Conservation (phyloP, 2,113 vertebrate species). For the Gavia stellata region DNA sequence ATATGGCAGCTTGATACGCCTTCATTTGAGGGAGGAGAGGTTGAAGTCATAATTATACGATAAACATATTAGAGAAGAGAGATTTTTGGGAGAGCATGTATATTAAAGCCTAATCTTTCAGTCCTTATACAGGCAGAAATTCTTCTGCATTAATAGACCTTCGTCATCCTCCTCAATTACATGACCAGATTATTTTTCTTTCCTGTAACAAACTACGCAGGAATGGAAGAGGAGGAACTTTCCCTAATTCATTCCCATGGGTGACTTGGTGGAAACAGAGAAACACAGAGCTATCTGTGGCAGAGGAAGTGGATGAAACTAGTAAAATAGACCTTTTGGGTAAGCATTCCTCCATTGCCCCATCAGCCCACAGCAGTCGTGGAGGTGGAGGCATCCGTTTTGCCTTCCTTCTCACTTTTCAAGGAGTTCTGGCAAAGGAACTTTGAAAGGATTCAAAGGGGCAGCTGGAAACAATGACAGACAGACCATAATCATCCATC, state of each 20-base stretch:
- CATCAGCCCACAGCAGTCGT: neutral
- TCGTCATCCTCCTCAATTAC: neutral
- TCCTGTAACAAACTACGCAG: neutral
- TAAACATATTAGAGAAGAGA: conserved; percentile 13
- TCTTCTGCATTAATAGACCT: neutral
- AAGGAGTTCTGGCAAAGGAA: neutral
- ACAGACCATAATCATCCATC: neutral
- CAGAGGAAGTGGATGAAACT: neutral
- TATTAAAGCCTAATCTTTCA: neutral
- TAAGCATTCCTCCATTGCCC: neutral
- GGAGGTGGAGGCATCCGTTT: neutral
- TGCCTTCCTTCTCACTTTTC: neutral
- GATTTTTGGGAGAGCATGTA: neutral
- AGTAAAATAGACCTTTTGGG: neutral
- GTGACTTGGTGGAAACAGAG: neutral
- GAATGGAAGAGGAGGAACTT: neutral
- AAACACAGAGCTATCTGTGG: neutral
- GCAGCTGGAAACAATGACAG: neutral
- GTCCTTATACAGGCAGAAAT: conserved; percentile 28
- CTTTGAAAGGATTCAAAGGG: neutral
- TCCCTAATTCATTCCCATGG: neutral
- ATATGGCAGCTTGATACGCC: conserved; percentile 30
- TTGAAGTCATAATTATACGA: conserved; percentile 45
- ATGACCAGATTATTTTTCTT: neutral
- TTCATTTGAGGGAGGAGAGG: conserved; percentile 46